Conservation (phyloP, 2,888 invertebrate species). For the Drosophila formosana region DNA sequence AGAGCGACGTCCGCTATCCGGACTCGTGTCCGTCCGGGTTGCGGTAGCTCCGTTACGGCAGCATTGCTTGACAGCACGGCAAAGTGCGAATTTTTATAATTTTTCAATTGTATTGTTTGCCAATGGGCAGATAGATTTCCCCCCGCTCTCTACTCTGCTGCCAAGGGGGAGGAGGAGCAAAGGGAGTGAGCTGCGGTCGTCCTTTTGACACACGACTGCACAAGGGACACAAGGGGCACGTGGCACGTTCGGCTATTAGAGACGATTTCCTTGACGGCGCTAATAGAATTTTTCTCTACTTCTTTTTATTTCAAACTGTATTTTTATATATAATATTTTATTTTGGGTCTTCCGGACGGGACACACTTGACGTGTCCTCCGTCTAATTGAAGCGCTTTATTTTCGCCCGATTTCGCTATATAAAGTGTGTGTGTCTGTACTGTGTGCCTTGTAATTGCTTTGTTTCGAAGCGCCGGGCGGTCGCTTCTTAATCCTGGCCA, state of each 20-base stretch:
- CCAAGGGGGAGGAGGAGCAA: background rate
- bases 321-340: constrained; percentile 24
- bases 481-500: constrained; percentile 58
- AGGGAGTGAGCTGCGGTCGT: constrained; percentile 65
- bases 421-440: background rate
- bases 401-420: constrained; percentile 8
- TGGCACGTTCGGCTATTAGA: constrained; percentile 70
- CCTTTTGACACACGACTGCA: constrained; percentile 76
- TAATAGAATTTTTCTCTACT: constrained; percentile 69
- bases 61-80: constrained; percentile 49
- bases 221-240: constrained; percentile 57
- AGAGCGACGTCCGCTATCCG: constrained; percentile 56
- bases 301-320: constrained; percentile 44
- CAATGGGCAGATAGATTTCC: constrained; percentile 33
- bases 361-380: constrained; percentile 59
- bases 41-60: constrained; percentile 54
- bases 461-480: constrained; percentile 73
- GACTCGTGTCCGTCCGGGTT: constrained; percentile 5
- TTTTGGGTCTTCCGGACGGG: constrained; percentile 42
- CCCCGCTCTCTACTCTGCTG: background rate
- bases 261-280: constrained; percentile 75
- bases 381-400: constrained; percentile 58
- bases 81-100: constrained; percentile 80
- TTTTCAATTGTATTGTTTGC: constrained; percentile 77
- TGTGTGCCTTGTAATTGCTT: constrained; percentile 66